phyloP scores from a whole-genome alignment of 2,797 vertebrate genomes.

The Anableps anableps region DNA sequence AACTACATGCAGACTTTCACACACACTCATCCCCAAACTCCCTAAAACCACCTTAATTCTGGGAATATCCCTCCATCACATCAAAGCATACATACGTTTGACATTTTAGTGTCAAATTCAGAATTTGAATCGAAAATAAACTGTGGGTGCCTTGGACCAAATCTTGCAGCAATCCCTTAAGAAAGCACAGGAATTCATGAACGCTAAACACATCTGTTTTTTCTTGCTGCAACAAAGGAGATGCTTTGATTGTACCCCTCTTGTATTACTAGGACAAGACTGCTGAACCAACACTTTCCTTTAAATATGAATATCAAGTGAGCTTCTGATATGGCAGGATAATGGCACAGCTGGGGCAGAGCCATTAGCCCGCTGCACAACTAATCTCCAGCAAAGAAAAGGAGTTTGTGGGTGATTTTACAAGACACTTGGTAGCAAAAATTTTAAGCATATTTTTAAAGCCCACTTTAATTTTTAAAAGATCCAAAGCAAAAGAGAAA shows the following conservation, averaged over 20 bases:
- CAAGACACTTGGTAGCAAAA: not conserved
- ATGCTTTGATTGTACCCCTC: conserved; percentile 59
- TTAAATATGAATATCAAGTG: conserved; percentile 70
- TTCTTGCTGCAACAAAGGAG: conserved; percentile 57
- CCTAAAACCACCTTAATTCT: conserved; percentile 35
- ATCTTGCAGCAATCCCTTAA: conserved; percentile 64
- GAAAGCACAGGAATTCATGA: conserved; percentile 69
- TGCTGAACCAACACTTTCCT: conserved; percentile 70
- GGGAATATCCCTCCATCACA: conserved; percentile 39
- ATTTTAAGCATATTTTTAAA: conserved; percentile 1
- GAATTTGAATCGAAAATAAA: conserved; percentile 70
- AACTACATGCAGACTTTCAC: conserved; percentile 15
- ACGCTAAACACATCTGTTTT: conserved; percentile 64
- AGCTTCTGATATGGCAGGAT: conserved; percentile 56
- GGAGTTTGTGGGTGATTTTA: conserved; percentile 13
- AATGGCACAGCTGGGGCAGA: conserved; percentile 31
- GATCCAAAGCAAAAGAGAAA: conserved; percentile 31
- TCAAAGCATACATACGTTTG: conserved; percentile 33
- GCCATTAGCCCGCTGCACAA: conserved; percentile 24
- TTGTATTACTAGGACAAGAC: conserved; percentile 51
- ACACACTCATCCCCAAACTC: not conserved
- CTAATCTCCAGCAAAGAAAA: conserved; percentile 33
- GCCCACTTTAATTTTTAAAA: conserved; percentile 10
- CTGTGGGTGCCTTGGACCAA: conserved; percentile 66
- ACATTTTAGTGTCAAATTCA: conserved; percentile 61